A percentile compares a stretch with the other conserved stretches of the same genome.
Conservation (phyloP, 1,140 invertebrate species). For the Pseudoatta argentina region DNA sequence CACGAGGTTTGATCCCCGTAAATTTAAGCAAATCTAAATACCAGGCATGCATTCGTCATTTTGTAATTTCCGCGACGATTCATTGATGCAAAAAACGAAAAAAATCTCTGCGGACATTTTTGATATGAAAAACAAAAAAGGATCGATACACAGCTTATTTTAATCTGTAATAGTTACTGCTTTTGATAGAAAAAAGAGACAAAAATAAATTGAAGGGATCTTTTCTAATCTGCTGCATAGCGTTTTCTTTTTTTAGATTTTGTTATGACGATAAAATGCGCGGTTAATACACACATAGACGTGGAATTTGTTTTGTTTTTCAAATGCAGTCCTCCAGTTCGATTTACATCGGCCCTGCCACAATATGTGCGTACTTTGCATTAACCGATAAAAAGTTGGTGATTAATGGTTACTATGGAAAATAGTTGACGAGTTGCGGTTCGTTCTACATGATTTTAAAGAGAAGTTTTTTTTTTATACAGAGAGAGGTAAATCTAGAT, state of each 20-base stretch:
- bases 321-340: constrained; percentile 9
- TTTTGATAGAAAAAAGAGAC: neutral
- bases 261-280: constrained; percentile 9
- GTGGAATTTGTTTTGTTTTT: constrained; percentile 33
- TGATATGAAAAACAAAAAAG: constrained; percentile 8
- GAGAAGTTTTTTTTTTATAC: constrained; percentile 38
- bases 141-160: constrained; percentile 30
- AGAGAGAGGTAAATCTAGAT: constrained; percentile 38
- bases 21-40: constrained; percentile 46
- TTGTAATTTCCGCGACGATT: constrained; percentile 27
- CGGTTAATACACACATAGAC: neutral
- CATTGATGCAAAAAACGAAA: neutral
- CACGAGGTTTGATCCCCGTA: constrained; percentile 14
- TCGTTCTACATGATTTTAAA: constrained; percentile 58
- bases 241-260: neutral
- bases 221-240: constrained; percentile 27
- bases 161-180: constrained; percentile 13
- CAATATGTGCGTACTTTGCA: constrained; percentile 51
- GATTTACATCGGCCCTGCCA: constrained; percentile 39
- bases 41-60: neutral
- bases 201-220: constrained; percentile 3
- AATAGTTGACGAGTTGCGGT: constrained; percentile 47
- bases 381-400: constrained; percentile 55
- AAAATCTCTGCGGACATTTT: neutral
- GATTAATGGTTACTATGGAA: constrained; percentile 58